These are phyloP conservation scores for Exephanes ischioxanthus DNA, from an alignment of 2,888 invertebrate genomes.

Conservation along the genomic window DNA sequence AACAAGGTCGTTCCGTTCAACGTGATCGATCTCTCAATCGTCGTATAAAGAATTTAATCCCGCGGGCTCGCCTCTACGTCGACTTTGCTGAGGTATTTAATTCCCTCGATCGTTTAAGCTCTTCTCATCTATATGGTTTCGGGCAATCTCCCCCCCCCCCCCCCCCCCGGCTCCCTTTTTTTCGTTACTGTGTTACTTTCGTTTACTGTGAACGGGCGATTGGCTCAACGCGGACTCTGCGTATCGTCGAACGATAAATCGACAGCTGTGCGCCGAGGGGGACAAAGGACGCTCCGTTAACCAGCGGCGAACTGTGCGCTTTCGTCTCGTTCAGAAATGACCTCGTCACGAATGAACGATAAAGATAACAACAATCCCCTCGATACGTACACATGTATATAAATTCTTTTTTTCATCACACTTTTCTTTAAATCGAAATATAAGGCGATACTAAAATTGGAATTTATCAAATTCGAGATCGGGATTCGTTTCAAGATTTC, in stretches of 20 bases:
- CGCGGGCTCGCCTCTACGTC: neutral
- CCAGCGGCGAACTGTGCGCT: conserved; percentile 18
- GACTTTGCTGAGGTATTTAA: conserved; percentile 20
- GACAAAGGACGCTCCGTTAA: conserved; percentile 59
- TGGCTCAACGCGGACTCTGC: conserved; percentile 29
- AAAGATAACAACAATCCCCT: conserved; percentile 44
- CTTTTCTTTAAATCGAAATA: neutral
- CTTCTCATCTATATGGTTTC: neutral
- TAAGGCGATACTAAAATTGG: neutral
- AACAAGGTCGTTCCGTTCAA: conserved; percentile 37
- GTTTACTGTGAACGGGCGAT: neutral
- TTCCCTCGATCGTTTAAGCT: conserved; percentile 12
- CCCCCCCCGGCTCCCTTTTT: neutral
- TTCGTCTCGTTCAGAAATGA: conserved; percentile 48
- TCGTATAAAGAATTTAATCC: conserved; percentile 35
- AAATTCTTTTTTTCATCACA: neutral
- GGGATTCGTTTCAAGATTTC: neutral
- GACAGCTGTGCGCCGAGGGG: conserved; percentile 66
- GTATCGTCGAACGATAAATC: conserved; percentile 54
- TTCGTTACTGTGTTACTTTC: too few species aligned
- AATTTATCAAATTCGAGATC: neutral
- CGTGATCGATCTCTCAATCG: conserved; percentile 43
- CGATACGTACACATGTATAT: neutral
- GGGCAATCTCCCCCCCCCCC: neutral
- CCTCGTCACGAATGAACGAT: conserved; percentile 48